Conservation (phyloP, 2,113 vertebrate genomes). For the Corvus hawaiiensis region DNA sequence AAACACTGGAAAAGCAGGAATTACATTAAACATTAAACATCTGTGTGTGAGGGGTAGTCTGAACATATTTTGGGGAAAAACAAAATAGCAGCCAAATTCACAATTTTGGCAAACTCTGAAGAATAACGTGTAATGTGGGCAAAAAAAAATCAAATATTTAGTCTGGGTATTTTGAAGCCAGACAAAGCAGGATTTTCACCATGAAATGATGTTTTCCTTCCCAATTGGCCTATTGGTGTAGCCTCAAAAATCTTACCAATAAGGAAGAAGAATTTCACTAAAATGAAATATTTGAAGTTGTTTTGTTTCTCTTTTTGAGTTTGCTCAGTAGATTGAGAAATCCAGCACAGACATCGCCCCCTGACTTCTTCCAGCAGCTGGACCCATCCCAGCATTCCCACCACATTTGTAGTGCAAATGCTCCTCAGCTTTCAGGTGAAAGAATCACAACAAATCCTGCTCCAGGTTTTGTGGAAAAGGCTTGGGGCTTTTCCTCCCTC, state of each 20-base stretch:
- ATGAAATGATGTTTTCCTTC: background rate
- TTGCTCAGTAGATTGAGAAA: background rate
- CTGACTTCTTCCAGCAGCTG: background rate
- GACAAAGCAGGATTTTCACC: background rate
- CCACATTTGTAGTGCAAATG: fast-evolving
- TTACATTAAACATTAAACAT: too few relatives aligned
- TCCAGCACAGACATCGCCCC: fast-evolving
- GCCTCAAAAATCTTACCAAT: background rate
- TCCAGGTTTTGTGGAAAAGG: background rate
- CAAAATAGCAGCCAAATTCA: background rate
- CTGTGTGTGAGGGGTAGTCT: background rate
- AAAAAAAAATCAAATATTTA: background rate
- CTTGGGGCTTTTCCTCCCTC: background rate
- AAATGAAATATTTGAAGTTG: fast-evolving
- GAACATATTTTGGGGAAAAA: fast-evolving
- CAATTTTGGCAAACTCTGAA: background rate
- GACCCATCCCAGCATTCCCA: background rate
- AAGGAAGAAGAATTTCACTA: background rate
- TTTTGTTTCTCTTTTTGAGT: background rate
- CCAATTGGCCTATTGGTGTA: too few relatives aligned
- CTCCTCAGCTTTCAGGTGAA: background rate
- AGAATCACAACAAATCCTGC: background rate
- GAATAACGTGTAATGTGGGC: fast-evolving
- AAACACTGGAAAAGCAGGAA: background rate
- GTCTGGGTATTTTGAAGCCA: background rate